These are phyloP conservation scores for Drosophila maculinotata DNA, from an alignment of 2,888 invertebrate species.

Conservation along the genomic window DNA sequence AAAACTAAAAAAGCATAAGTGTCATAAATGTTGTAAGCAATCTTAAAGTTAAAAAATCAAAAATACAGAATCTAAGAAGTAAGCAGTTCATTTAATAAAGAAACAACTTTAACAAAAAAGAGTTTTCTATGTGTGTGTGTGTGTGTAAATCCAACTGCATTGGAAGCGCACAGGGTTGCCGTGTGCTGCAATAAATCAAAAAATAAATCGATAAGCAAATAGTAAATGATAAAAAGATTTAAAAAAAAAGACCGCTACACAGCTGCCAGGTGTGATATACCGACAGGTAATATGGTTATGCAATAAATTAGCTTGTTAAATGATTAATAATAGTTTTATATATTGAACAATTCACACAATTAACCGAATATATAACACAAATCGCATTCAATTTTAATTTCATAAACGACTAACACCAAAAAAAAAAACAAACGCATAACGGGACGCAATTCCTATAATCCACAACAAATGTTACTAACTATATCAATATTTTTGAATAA, in stretches of 20 bases:
- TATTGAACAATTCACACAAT: slow-evolving; percentile 26
- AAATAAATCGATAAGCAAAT: slow-evolving; percentile 5
- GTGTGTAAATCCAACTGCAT: background rate
- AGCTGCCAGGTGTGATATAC: slow-evolving; percentile 33
- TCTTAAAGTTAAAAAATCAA: slow-evolving; percentile 1
- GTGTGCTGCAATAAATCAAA: slow-evolving; percentile 12
- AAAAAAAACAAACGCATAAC: slow-evolving; percentile 4
- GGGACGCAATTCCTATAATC: background rate
- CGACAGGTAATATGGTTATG: slow-evolving; percentile 64
- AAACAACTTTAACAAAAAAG: slow-evolving; percentile 53
- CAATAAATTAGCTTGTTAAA: slow-evolving; percentile 45
- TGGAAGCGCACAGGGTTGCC: background rate
- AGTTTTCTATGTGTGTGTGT: slow-evolving; percentile 18
- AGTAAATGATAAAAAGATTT: background rate
- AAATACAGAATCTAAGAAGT: slow-evolving; percentile 35
- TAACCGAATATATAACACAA: slow-evolving; percentile 32
- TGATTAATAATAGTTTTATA: slow-evolving; percentile 25
- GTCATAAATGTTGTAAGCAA: slow-evolving; percentile 69
- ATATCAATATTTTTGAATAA: slow-evolving; percentile 9
- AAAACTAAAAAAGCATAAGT: slow-evolving; percentile 44
- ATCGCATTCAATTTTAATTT: slow-evolving; percentile 37
- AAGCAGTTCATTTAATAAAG: slow-evolving; percentile 74
- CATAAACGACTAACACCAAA: slow-evolving; percentile 29
- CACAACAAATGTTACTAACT: slow-evolving; percentile 25
- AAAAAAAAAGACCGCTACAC: slow-evolving; percentile 18